A percentile compares a stretch with the other conserved stretches of the same genome.
These are phyloP conservation scores for Siniperca undulata DNA, from an alignment of 2,797 vertebrate species.

Conservation along the genomic window DNA sequence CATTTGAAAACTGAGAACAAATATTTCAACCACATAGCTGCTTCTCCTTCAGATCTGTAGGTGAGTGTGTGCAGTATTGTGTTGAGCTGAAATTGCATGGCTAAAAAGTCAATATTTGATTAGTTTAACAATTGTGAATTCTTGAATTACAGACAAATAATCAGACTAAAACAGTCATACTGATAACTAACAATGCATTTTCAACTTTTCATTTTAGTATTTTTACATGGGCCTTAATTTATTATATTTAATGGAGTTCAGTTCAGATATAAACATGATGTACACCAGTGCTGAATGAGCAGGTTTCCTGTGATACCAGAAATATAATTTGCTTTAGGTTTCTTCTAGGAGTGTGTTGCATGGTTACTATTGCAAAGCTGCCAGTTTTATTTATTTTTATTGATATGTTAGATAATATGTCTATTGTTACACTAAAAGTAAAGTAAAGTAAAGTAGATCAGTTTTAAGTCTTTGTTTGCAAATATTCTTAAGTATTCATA, in stretches of 20 bases:
- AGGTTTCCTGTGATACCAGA: conserved; percentile 1
- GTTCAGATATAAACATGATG: not conserved
- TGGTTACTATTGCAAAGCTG: not conserved
- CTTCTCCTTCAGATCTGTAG: conserved; percentile 19
- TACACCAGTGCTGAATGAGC: not conserved
- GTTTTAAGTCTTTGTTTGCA: not conserved
- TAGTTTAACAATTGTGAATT: not conserved
- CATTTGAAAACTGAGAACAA: conserved; percentile 15
- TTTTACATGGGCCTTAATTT: not conserved
- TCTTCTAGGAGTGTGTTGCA: not conserved
- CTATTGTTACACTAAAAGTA: not conserved
- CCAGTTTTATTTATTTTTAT: not conserved
- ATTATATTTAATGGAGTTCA: not conserved
- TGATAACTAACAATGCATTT: not conserved
- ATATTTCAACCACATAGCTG: conserved; percentile 1
- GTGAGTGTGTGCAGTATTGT: conserved; percentile 42
- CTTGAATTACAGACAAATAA: not conserved
- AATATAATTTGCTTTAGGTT: not conserved
- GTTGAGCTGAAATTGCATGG: not conserved
- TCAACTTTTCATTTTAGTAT: not conserved
- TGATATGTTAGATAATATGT: not conserved
- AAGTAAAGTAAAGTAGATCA: not conserved
- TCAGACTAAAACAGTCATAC: no score
- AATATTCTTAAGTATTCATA: not conserved
- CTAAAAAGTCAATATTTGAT: not conserved